Base-by-base conservation (phyloP, 2,113 vertebrate genomes). In the Zosterops hypoxanthus region DNA sequence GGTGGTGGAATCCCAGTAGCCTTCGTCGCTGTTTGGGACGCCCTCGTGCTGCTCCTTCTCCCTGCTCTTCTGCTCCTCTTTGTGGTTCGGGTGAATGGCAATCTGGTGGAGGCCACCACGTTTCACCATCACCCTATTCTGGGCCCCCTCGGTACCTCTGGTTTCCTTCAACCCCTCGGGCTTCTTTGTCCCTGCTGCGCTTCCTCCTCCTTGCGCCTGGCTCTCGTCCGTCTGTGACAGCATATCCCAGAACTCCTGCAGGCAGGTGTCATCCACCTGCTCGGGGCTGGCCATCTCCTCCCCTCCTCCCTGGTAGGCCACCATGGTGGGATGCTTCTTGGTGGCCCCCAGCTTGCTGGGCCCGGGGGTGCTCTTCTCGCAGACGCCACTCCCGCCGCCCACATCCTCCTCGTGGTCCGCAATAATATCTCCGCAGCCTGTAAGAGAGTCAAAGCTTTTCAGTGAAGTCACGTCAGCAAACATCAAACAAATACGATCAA, bases 371-470 rank as follows among this genome's bases (percentile, higher is more conserved):
- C 90, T 96, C 96, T 95, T 97, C 86, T 95, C 97, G 26, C 98
- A 94, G 93, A 91, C 75, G 19, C 97, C 94, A 87, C 97, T 98
- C 83, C 98, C 98, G 88, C 98, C 44, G 80, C 98, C 99, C 80
- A 97, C 98, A 92, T 99, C 99, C 50, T 99, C 99, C 53, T 99
- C 99, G 11, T 96, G 98, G 95, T 99, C 99, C 46, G 99, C 99
- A 94, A 99, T 99, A 98, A 99, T 99, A 98, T 99, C 99, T 91
- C 99, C 99, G 56, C 99, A 99, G 97, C 99, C 99, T 70, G 99
- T 99, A 96, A 99, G 98, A 96, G 99, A 99, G 98, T 99, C 99
- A 97, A 99, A 99, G 98, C 99, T 99, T 98, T 99, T 99, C 93
- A 99, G 98, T 93, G 99, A 99, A 93, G 99, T 99, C 98, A 99